phyloP scores from a whole-genome alignment of 1,140 invertebrate species.

The Saccostrea cuccullata region DNA sequence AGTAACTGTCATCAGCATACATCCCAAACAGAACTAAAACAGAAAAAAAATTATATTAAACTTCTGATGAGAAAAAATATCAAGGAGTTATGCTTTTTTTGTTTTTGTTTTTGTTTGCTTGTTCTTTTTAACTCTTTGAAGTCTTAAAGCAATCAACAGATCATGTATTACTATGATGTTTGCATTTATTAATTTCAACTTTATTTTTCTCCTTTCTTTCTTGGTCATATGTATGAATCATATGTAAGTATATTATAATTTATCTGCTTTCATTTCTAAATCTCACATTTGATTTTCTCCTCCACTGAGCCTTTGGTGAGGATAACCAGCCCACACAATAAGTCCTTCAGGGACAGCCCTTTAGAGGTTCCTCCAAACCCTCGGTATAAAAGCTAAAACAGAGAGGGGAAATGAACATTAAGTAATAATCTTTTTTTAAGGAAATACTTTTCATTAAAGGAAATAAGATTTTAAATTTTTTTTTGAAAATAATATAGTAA shows the following conservation, averaged over 20 bases:
- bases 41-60: neutral
- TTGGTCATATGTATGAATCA: no score
- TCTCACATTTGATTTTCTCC: slow-evolving; percentile 90
- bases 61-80: no score
- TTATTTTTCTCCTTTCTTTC: no score
- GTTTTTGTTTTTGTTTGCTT: no score
- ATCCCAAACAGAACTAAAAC: slow-evolving; percentile 89
- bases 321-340: slow-evolving; percentile 89
- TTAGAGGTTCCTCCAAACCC: slow-evolving; percentile 89
- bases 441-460: neutral
- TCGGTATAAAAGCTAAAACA: slow-evolving; percentile 84
- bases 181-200: no score
- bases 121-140: no score
- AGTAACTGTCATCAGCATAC: slow-evolving; percentile 89
- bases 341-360: slow-evolving; percentile 90
- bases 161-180: no score
- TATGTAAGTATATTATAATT: no score
- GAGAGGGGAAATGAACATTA: neutral
- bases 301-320: slow-evolving; percentile 89
- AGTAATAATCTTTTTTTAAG: neutral
- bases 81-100: no score
- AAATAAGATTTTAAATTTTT: neutral
- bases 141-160: no score
- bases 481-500: neutral
- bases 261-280: no score